Evolutionary conservation across 2,113 vertebrate genomes (phyloP).

Genomic region (Myxocyprinus asiaticus): DNA sequence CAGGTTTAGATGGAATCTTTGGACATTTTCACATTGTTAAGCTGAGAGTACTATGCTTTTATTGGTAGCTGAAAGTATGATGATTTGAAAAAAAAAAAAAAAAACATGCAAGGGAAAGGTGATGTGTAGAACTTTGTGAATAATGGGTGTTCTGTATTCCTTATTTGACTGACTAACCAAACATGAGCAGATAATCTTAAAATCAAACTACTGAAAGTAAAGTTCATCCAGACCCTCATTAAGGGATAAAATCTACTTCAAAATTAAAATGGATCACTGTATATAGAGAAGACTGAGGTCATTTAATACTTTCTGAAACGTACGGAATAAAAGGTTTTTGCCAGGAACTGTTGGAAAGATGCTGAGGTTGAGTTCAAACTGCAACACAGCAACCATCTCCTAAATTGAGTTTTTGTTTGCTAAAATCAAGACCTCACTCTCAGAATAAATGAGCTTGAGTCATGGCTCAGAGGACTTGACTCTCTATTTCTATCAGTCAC

Average conservation of each 20-base stretch:
- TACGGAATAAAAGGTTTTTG: neutral
- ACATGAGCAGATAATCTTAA: too few species aligned
- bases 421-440: slow-evolving; percentile 7
- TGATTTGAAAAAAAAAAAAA: too few species aligned
- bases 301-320: neutral
- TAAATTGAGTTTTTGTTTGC: neutral
- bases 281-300: neutral
- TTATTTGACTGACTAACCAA: too few species aligned
- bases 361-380: neutral
- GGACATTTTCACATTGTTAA: too few species aligned
- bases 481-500: slow-evolving; percentile 20
- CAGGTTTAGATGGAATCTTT: too few species aligned
- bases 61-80: too few species aligned
- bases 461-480: slow-evolving; percentile 14
- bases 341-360: neutral
- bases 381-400: neutral
- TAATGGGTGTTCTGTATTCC: too few species aligned
- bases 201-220: too few species aligned
- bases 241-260: neutral
- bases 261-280: neutral
- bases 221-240: neutral
- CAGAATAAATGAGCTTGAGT: neutral
- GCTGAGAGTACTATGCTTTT: too few species aligned
- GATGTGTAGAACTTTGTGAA: too few species aligned
- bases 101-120: too few species aligned